A percentile compares a stretch with the other conserved stretches of the same genome.
Evolutionary conservation across 2,113 vertebrate species (phyloP).

Genomic region (Pachyramphus minor): DNA sequence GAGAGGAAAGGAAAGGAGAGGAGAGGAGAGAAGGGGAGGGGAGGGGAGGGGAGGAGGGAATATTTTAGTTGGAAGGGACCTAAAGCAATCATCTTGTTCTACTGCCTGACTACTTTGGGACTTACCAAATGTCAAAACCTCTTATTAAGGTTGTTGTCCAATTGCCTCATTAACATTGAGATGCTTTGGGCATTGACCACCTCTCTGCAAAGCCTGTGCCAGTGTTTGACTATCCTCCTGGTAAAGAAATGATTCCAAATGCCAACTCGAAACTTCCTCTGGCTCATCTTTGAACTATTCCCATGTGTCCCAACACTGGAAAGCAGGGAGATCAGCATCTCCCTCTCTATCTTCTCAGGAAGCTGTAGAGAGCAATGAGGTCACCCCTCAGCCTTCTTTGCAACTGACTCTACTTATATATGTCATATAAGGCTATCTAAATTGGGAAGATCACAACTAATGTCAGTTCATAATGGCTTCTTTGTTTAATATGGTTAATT

Average conservation of each 20-base stretch:
- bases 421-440: neutral
- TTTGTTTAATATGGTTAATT: neutral
- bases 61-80: neutral
- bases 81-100: neutral
- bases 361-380: neutral
- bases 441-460: neutral
- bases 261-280: neutral
- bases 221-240: neutral
- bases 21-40: no score
- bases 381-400: neutral
- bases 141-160: neutral
- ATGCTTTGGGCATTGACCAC: neutral
- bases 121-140: neutral
- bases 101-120: neutral
- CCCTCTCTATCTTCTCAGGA: neutral
- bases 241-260: neutral
- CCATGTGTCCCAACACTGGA: fast-evolving
- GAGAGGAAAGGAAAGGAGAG: no score
- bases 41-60: no score
- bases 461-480: neutral
- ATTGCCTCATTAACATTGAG: neutral
- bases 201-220: neutral
- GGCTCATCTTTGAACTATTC: neutral
- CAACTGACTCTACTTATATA: neutral
- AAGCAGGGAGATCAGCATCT: neutral